A percentile compares a stretch with the other conserved stretches of the same genome.
Conservation (phyloP, 2,113 vertebrate genomes). For the Opisthocomus hoazin region DNA sequence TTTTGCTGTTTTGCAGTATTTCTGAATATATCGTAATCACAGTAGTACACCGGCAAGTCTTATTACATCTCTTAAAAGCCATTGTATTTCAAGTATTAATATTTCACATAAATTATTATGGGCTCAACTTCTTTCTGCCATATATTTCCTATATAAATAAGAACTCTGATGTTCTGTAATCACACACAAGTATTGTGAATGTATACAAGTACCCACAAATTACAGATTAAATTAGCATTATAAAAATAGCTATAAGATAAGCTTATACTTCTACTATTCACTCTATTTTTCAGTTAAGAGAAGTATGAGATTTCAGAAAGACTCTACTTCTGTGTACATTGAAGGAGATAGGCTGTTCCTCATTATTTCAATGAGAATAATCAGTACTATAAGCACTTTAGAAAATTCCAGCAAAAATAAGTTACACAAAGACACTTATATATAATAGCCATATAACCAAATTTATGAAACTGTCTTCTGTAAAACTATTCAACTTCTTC, state of each 20-base stretch:
- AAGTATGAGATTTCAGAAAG: neutral
- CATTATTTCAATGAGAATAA: neutral
- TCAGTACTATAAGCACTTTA: neutral
- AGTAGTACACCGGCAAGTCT: neutral
- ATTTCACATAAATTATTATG: neutral
- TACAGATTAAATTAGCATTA: neutral
- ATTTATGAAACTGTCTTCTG: neutral
- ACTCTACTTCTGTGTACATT: neutral
- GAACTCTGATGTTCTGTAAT: neutral
- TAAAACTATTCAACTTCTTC: neutral
- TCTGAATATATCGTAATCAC: neutral
- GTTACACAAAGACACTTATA: neutral
- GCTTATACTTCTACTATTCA: neutral
- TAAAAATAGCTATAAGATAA: neutral
- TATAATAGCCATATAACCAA: neutral
- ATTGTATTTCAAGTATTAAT: neutral
- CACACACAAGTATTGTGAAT: neutral
- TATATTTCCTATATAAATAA: neutral
- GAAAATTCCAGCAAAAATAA: conserved; percentile 8
- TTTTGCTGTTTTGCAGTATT: neutral
- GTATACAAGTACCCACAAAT: neutral
- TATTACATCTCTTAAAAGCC: neutral
- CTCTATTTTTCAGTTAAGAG: neutral
- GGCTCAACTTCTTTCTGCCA: neutral
- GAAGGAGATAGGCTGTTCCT: neutral